Evolutionary conservation across 2,888 invertebrate genomes (phyloP).

Genomic region (Onchidella celtica): DNA sequence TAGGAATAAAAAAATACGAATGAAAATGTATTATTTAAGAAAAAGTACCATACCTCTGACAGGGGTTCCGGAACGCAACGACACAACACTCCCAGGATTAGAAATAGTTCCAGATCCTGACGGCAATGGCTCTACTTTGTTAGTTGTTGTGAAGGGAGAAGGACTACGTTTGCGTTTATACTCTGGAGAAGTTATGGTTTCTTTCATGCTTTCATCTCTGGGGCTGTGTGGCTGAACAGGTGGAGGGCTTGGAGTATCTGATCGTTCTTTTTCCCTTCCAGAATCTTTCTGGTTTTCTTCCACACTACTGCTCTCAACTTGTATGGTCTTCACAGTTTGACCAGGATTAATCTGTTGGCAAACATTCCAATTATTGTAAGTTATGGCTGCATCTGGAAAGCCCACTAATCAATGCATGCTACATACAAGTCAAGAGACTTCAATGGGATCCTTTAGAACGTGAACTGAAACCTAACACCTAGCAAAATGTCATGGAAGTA

Average conservation of each 20-base stretch:
- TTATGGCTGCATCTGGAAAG: too few relatives aligned
- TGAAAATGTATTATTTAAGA: too few relatives aligned
- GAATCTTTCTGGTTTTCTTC: slow-evolving; percentile 50
- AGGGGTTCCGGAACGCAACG: slow-evolving; percentile 35
- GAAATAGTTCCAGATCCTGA: background rate
- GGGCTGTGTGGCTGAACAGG: background rate
- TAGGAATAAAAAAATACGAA: too few relatives aligned
- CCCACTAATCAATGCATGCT: too few relatives aligned
- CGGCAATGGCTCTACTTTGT: slow-evolving; percentile 55
- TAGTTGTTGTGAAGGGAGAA: slow-evolving; percentile 55
- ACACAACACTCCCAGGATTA: slow-evolving; percentile 39
- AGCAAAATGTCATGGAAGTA: too few relatives aligned
- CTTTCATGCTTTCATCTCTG: slow-evolving; percentile 9
- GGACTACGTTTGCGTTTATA: slow-evolving; percentile 44
- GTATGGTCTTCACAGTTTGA: background rate
- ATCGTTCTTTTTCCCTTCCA: slow-evolving; percentile 42
- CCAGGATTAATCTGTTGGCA: too few relatives aligned
- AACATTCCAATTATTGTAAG: too few relatives aligned
- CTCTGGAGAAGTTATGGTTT: slow-evolving; percentile 4
- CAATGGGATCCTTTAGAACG: too few relatives aligned
- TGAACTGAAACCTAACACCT: too few relatives aligned
- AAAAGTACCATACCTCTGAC: slow-evolving; percentile 48
- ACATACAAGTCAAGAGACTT: too few relatives aligned
- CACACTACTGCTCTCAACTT: background rate
- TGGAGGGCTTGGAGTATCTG: slow-evolving; percentile 26